Conservation (phyloP, 2,888 invertebrate species). For the Apeira syringaria region DNA sequence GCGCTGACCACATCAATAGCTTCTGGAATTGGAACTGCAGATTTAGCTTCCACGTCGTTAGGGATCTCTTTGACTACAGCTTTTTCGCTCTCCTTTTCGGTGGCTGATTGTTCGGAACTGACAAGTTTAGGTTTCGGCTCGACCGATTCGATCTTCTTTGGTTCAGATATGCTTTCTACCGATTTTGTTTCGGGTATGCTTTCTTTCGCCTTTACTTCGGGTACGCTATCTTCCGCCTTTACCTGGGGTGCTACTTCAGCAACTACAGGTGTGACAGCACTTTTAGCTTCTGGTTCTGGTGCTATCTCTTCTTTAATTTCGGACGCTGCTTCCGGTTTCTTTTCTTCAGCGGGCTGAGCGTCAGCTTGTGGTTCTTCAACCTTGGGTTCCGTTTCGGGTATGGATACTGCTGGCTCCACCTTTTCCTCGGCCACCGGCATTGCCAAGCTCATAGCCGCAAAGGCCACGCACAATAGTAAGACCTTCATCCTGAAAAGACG, state of each 20-base stretch:
- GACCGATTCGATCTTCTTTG: slow-evolving; percentile 35
- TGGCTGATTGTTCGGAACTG: slow-evolving; percentile 32
- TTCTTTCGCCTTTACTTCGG: no score
- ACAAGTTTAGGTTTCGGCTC: slow-evolving; percentile 37
- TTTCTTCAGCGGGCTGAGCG: slow-evolving; percentile 28
- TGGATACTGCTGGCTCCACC: slow-evolving; percentile 44
- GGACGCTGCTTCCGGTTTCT: slow-evolving; percentile 42
- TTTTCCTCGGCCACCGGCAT: slow-evolving; percentile 85
- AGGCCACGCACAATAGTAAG: slow-evolving; percentile 83
- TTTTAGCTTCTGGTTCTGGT: slow-evolving; percentile 43
- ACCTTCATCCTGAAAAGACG: slow-evolving; percentile 86
- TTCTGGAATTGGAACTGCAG: neutral
- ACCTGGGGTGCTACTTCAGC: slow-evolving; percentile 32
- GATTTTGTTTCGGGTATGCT: no score
- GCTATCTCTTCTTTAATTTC: slow-evolving; percentile 39
- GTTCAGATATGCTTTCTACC: no score
- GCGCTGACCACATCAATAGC: neutral
- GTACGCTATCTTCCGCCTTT: slow-evolving; percentile 44
- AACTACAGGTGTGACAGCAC: slow-evolving; percentile 32
- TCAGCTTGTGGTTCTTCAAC: slow-evolving; percentile 41
- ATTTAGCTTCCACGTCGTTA: slow-evolving; percentile 23
- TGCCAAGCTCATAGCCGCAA: slow-evolving; percentile 81
- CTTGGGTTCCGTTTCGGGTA: slow-evolving; percentile 32
- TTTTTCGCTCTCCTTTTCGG: slow-evolving; percentile 20
- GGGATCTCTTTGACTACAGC: slow-evolving; percentile 21